phyloP scores from a whole-genome alignment of 2,113 vertebrate genomes.

The Calidris pugnax region DNA sequence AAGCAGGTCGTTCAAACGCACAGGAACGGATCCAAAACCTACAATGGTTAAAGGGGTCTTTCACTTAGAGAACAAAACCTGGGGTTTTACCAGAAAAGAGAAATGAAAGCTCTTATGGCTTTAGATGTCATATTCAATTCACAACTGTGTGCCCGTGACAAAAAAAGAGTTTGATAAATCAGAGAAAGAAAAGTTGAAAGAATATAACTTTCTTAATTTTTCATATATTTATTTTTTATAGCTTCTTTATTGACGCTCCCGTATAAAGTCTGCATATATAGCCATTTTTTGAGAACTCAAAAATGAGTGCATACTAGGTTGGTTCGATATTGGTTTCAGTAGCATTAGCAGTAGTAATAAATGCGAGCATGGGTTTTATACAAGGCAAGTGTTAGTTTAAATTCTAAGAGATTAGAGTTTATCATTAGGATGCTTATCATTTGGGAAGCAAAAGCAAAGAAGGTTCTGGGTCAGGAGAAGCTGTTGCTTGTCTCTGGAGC shows the following conservation, averaged over 20 bases:
- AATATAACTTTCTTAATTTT: background rate
- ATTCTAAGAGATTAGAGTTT: background rate
- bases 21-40: background rate
- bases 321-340: background rate
- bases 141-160: background rate
- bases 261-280: background rate
- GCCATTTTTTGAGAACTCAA: background rate
- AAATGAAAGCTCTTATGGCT: background rate
- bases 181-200: background rate
- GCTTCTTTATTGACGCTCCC: background rate
- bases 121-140: background rate
- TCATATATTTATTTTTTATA: background rate
- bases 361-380: background rate
- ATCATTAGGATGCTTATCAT: background rate
- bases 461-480: background rate
- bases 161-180: background rate
- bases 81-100: background rate
- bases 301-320: accelerated
- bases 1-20: background rate
- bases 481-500: background rate
- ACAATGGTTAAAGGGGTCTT: background rate
- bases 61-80: background rate
- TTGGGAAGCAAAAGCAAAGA: background rate
- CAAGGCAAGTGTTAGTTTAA: background rate
- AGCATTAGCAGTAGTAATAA: background rate